phyloP scores from a whole-genome alignment of 2,888 invertebrate genomes.

The Scotopteryx bipunctaria region DNA sequence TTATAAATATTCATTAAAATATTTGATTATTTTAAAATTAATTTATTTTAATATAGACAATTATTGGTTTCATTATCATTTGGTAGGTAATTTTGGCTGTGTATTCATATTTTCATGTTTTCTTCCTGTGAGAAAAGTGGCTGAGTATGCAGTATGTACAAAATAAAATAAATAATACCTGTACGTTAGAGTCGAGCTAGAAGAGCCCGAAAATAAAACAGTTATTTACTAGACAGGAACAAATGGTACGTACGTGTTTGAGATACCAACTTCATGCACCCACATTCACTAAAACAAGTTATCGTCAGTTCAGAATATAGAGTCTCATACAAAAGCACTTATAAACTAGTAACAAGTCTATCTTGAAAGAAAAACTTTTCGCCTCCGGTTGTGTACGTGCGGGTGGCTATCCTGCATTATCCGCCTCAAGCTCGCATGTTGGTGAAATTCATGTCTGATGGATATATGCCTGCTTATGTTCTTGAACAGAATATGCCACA shows the following conservation, averaged over 20 bases:
- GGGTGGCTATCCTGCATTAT: constrained; percentile 72
- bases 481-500: constrained; percentile 81
- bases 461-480: constrained; percentile 80
- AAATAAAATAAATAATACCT: too few species aligned
- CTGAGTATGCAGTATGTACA: too few species aligned
- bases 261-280: constrained; percentile 44
- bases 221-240: not conserved
- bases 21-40: too few species aligned
- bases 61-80: too few species aligned
- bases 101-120: too few species aligned
- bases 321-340: constrained; percentile 48
- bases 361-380: constrained; percentile 59
- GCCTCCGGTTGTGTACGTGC: constrained; percentile 56
- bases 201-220: constrained; percentile 46
- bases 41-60: too few species aligned
- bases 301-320: constrained; percentile 59
- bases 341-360: constrained; percentile 46
- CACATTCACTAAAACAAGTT: constrained; percentile 51
- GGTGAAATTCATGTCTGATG: constrained; percentile 79
- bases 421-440: constrained; percentile 72
- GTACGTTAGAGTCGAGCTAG: too few species aligned
- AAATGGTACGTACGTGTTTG: constrained; percentile 65
- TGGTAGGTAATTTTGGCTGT: too few species aligned
- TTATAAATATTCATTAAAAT: too few species aligned
- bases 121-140: too few species aligned